Conservation (phyloP, 2,888 invertebrate species). For the Acholoe squamosa region DNA sequence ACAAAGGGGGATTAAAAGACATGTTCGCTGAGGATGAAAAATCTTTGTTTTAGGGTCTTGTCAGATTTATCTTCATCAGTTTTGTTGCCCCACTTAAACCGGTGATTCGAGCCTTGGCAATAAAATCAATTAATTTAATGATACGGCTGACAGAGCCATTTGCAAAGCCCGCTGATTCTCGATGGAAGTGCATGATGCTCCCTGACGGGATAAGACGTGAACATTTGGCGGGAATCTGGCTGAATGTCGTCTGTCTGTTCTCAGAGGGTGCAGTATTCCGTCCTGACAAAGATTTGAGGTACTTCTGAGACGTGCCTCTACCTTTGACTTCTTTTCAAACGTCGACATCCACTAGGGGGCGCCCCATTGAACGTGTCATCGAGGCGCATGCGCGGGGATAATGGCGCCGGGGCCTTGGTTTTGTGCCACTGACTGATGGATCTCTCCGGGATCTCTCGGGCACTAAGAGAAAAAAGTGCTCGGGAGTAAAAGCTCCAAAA, state of each 20-base stretch:
- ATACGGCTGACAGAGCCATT: neutral
- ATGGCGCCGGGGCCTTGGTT: neutral
- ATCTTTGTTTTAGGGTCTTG: neutral
- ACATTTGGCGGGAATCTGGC: neutral
- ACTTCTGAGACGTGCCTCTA: neutral
- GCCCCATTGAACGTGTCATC: slow-evolving; percentile 35
- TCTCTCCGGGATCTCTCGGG: neutral
- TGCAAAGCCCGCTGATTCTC: neutral
- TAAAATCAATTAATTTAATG: slow-evolving; percentile 30
- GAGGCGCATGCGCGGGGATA: neutral
- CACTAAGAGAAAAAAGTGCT: neutral
- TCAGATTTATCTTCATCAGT: neutral
- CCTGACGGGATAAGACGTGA: slow-evolving; percentile 12
- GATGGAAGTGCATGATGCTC: neutral
- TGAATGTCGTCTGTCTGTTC: slow-evolving; percentile 21
- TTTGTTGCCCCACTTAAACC: neutral
- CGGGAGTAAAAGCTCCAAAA: neutral
- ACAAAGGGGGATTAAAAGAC: neutral
- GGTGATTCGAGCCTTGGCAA: neutral
- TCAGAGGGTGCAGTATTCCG: neutral
- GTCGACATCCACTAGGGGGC: neutral
- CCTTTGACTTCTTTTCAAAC: neutral
- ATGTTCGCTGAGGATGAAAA: neutral
- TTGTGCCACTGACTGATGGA: slow-evolving; percentile 1
- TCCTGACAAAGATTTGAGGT: neutral